Evolutionary conservation across 2,888 invertebrate species (phyloP).

Genomic region (Philopedon plagiatum): DNA sequence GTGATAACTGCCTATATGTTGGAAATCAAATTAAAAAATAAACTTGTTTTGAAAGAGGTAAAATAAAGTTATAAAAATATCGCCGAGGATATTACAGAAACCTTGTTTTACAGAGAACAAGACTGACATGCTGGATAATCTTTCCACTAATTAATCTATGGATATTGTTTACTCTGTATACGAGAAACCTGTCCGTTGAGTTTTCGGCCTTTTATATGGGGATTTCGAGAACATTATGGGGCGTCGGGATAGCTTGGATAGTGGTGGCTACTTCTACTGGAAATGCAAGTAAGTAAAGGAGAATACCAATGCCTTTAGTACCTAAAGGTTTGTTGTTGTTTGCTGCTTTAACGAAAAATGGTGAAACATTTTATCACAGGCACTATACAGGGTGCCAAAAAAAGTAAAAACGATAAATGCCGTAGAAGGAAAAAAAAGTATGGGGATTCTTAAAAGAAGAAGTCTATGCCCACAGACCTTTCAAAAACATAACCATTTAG

Average conservation of each 20-base stretch:
- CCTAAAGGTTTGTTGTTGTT: too few species aligned
- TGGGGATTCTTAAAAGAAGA: too few species aligned
- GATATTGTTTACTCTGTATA: constrained; percentile 67
- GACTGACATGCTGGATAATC: constrained; percentile 63
- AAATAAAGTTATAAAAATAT: neutral
- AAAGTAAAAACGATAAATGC: too few species aligned
- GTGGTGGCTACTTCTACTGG: constrained; percentile 72
- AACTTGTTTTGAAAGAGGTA: constrained; percentile 60
- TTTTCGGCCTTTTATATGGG: constrained; percentile 70
- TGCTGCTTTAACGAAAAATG: too few species aligned
- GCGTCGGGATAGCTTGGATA: constrained; percentile 72
- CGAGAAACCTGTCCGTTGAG: constrained; percentile 68
- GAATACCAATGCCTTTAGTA: too few species aligned
- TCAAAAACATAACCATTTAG: too few species aligned
- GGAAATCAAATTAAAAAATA: constrained; percentile 62
- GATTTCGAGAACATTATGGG: constrained; percentile 71
- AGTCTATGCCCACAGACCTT: too few species aligned
- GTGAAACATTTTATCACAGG: too few species aligned
- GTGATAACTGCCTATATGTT: constrained; percentile 69
- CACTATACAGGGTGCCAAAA: too few species aligned
- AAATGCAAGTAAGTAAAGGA: constrained; percentile 70
- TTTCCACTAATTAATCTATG: constrained; percentile 66
- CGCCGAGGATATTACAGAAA: neutral
- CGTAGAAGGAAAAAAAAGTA: too few species aligned
- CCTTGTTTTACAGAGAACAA: constrained; percentile 42